These are phyloP conservation scores for Hypsopygia costalis DNA, from an alignment of 2,888 invertebrate genomes.

Conservation along the genomic window DNA sequence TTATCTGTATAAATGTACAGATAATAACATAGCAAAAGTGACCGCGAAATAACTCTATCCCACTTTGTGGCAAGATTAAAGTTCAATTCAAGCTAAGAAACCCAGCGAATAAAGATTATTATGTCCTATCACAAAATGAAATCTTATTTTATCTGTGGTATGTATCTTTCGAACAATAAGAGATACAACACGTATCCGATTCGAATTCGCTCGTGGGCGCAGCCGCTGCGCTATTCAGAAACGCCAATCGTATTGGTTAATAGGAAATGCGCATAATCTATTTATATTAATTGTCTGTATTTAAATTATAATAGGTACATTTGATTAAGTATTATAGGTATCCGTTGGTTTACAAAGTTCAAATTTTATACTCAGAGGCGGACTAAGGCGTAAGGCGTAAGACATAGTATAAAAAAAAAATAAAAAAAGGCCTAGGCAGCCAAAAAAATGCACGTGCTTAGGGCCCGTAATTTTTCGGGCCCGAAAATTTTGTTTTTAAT, in stretches of 20 bases:
- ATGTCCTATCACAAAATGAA: not conserved
- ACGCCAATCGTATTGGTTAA: slow-evolving; percentile 19
- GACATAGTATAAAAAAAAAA: too few relatives aligned
- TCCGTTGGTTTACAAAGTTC: not conserved
- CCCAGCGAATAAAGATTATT: not conserved
- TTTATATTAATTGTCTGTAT: slow-evolving; percentile 13
- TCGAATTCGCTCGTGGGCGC: slow-evolving; percentile 19
- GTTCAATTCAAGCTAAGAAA: not conserved
- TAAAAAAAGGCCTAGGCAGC: too few relatives aligned
- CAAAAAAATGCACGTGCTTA: too few relatives aligned
- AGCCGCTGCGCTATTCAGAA: slow-evolving; percentile 5
- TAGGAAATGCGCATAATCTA: slow-evolving; percentile 17
- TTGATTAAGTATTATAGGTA: slow-evolving; percentile 8
- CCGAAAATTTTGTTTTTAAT: too few relatives aligned
- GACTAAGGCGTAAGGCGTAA: too few relatives aligned
- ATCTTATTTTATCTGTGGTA: slow-evolving; percentile 2
- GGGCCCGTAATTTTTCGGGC: too few relatives aligned
- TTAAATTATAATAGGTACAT: slow-evolving; percentile 18
- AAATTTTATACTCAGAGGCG: too few relatives aligned
- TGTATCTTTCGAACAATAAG: slow-evolving; percentile 5
- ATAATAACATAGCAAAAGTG: too few relatives aligned
- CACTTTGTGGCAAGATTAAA: not conserved
- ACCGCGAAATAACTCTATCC: too few relatives aligned
- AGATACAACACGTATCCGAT: slow-evolving; percentile 7
- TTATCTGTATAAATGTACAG: too few relatives aligned